phyloP scores from a whole-genome alignment of 2,113 vertebrate species.

The Marmota monax region DNA sequence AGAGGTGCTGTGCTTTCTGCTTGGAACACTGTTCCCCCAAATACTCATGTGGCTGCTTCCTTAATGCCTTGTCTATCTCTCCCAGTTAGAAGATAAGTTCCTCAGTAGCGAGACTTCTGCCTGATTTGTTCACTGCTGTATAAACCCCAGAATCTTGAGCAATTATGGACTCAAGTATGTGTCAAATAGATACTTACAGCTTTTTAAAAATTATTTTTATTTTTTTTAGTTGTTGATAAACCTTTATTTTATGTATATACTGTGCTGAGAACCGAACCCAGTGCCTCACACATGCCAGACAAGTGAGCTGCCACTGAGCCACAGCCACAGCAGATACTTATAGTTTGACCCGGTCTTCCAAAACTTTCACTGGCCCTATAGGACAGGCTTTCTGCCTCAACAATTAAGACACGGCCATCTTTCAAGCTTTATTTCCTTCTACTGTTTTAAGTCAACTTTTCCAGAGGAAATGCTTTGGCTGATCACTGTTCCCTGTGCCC shows the following conservation, averaged over 20 bases:
- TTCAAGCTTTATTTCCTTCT: background rate
- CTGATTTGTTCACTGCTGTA: background rate
- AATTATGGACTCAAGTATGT: background rate
- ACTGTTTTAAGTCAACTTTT: background rate
- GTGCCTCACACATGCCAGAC: no score
- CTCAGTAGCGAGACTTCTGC: background rate
- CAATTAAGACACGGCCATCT: background rate
- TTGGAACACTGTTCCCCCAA: background rate
- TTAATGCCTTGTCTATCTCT: background rate
- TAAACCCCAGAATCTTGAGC: background rate
- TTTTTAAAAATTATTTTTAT: no score
- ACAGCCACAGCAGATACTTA: no score
- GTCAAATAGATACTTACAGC: background rate
- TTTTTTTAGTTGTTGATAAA: no score
- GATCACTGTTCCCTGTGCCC: background rate
- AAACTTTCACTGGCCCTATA: background rate
- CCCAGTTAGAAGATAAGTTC: background rate
- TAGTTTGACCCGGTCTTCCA: background rate
- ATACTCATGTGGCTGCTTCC: background rate
- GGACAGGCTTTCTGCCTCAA: background rate
- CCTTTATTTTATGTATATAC: no score
- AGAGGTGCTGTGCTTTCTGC: background rate
- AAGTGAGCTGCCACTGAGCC: no score
- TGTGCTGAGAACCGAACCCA: no score
- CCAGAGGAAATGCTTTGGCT: background rate